Conservation (phyloP, 2,797 vertebrate species). For the Rhabdophis nuchalis region DNA sequence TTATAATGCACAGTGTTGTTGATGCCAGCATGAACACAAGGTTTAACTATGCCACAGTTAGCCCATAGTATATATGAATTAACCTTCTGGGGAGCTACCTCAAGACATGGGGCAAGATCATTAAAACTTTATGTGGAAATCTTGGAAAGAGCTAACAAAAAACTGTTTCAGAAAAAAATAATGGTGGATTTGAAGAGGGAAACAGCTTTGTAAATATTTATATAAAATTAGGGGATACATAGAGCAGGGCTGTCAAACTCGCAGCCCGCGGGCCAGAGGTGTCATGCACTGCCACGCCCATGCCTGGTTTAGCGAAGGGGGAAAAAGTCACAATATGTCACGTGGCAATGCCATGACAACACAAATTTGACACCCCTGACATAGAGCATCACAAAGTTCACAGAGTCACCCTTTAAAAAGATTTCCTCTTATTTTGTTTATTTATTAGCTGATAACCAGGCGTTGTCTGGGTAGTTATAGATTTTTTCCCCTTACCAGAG, state of each 20-base stretch:
- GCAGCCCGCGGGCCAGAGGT: rapidly evolving
- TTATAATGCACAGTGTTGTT: neutral
- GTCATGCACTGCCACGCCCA: too few relatives aligned
- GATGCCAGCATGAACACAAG: neutral
- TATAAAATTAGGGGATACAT: neutral
- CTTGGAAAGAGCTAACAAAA: neutral
- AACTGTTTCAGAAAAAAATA: neutral
- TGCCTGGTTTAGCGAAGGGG: too few relatives aligned
- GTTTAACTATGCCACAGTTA: neutral
- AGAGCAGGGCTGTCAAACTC: too few relatives aligned
- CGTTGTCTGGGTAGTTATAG: too few relatives aligned
- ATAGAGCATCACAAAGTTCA: too few relatives aligned
- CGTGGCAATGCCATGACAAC: too few relatives aligned
- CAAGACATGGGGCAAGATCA: neutral
- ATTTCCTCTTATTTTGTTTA: neutral
- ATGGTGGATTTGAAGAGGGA: neutral
- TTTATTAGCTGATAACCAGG: neutral
- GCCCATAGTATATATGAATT: neutral
- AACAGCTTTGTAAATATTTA: neutral
- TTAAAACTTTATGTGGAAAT: neutral
- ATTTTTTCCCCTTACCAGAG: too few relatives aligned
- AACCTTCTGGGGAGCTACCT: neutral
- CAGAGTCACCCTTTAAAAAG: neutral
- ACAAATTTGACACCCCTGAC: too few relatives aligned
- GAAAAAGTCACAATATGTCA: too few relatives aligned